Base-by-base conservation (phyloP, 2,888 invertebrate species). In the Cremastinae sp. region DNA sequence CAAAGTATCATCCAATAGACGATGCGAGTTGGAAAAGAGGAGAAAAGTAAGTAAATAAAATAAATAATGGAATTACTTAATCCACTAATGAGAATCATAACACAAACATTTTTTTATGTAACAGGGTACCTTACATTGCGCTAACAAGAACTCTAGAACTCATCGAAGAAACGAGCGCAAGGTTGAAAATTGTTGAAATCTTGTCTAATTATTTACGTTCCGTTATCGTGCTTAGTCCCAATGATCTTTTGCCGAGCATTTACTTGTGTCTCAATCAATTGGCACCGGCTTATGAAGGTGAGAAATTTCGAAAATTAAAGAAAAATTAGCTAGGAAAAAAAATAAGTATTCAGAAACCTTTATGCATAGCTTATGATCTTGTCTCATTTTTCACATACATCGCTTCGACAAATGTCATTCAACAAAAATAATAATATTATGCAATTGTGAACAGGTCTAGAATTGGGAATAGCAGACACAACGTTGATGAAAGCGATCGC, bases 251-350 rank as follows among this genome's bases (percentile, higher is more conserved):
- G 68, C 94, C 96, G 0, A 96, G 97, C 82, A 93, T 99, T 14
- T 99, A 99, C 90, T 90, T 99, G 80, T 98, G 98, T 85, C 92
- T 99, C n/a, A 99, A 99, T 90, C 95, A 96, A 90, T 91, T 99
- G 51, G 98, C 97, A 0, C 99, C 99, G 0, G 97, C 98, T 0
- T 98, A 98, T 88, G 96, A 98, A 90, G 98, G 97, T 91, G 87
- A 28, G 28, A 68, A 37, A 47, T 47, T 41, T 64, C 59, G 22
- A 4, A 18, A 62, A 10, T 14, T 12, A n/a, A n/a, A n/a, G n/a
- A n/a, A n/a, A n/a, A n/a, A n/a, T n/a, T n/a, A n/a, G n/a, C 8
- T 2, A 39, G 14, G 18, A 0, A 2, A 41, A 16, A 45, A 22
- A 41, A 64, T 10, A 41, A 39, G 3, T 53, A n/a, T n/a, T 47